These are phyloP conservation scores for Drosophila tristis DNA, from an alignment of 1,140 invertebrate species.

Conservation along the genomic window DNA sequence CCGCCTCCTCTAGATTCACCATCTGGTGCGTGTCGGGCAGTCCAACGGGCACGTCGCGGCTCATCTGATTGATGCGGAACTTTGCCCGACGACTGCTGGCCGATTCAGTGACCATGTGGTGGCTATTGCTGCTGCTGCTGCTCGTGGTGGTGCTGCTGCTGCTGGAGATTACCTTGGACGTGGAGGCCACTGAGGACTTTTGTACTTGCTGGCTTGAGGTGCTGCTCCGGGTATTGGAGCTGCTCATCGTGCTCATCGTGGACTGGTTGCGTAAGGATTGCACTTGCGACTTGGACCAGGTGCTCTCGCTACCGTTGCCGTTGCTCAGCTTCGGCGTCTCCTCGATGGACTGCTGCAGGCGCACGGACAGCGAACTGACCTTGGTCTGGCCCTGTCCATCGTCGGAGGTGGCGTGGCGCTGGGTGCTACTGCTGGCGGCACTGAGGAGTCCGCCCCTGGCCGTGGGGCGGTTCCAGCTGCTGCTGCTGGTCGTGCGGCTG, in stretches of 20 bases:
- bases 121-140: slow-evolving; percentile 48
- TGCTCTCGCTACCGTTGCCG: slow-evolving; percentile 34
- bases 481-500: slow-evolving; percentile 42
- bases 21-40: slow-evolving; percentile 86
- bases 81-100: slow-evolving; percentile 85
- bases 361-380: slow-evolving; percentile 65
- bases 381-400: slow-evolving; percentile 52
- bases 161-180: slow-evolving; percentile 67
- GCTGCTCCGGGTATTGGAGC: slow-evolving; percentile 53
- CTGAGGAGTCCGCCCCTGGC: slow-evolving; percentile 38
- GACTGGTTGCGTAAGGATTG: slow-evolving; percentile 46
- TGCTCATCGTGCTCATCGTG: slow-evolving; percentile 55
- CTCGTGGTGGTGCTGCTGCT: slow-evolving; percentile 13
- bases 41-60: slow-evolving; percentile 87
- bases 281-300: slow-evolving; percentile 33
- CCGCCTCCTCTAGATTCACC: slow-evolving; percentile 86
- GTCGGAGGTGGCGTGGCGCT: slow-evolving; percentile 38
- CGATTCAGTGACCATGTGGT: slow-evolving; percentile 50
- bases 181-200: slow-evolving; percentile 20
- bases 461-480: slow-evolving; percentile 37
- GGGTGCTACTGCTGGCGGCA: slow-evolving; percentile 45
- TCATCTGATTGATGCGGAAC: slow-evolving; percentile 86
- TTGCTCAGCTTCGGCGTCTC: slow-evolving; percentile 78
- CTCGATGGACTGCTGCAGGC: slow-evolving; percentile 79
- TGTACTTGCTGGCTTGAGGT: slow-evolving; percentile 45